These are phyloP conservation scores for Epistrophella euchroma DNA, from an alignment of 2,888 invertebrate genomes.

Conservation along the genomic window DNA sequence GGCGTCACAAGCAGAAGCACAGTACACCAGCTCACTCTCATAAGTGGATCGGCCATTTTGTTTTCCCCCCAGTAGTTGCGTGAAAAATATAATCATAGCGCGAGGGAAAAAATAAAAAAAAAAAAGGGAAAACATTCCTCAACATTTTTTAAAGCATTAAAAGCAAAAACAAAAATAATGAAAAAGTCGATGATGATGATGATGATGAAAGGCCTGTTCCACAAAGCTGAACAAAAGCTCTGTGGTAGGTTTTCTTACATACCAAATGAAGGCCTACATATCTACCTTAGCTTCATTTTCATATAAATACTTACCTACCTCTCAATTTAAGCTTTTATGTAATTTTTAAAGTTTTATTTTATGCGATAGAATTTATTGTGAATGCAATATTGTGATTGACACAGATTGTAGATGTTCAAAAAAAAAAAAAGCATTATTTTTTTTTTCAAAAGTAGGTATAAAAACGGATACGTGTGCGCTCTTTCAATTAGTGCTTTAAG, in stretches of 20 bases:
- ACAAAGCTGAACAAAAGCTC: constrained; percentile 24
- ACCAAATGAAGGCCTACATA: not conserved
- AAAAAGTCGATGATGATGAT: constrained; percentile 14
- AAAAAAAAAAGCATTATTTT: not conserved
- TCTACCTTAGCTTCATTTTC: not conserved
- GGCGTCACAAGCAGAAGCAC: constrained; percentile 67
- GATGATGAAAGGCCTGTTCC: constrained; percentile 36
- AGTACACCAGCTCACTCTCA: constrained; percentile 46
- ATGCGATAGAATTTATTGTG: constrained; percentile 8
- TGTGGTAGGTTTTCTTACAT: constrained; percentile 12
- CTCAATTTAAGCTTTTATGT: constrained; percentile 53
- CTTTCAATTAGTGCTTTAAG: constrained; percentile 18
- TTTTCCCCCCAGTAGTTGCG: constrained; percentile 63
- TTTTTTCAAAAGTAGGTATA: not conserved
- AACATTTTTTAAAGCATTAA: constrained; percentile 58
- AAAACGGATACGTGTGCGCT: not conserved
- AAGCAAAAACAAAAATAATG: constrained; percentile 35
- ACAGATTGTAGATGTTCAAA: constrained; percentile 28
- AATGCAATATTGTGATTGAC: constrained; percentile 37
- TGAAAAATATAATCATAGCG: constrained; percentile 36
- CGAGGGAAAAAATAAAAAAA: constrained; percentile 41
- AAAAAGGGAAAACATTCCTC: constrained; percentile 47
- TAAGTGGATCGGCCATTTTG: constrained; percentile 73
- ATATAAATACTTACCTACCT: not conserved
- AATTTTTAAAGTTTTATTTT: constrained; percentile 40